phyloP scores from a whole-genome alignment of 2,113 vertebrate genomes.

The Sorex araneus region DNA sequence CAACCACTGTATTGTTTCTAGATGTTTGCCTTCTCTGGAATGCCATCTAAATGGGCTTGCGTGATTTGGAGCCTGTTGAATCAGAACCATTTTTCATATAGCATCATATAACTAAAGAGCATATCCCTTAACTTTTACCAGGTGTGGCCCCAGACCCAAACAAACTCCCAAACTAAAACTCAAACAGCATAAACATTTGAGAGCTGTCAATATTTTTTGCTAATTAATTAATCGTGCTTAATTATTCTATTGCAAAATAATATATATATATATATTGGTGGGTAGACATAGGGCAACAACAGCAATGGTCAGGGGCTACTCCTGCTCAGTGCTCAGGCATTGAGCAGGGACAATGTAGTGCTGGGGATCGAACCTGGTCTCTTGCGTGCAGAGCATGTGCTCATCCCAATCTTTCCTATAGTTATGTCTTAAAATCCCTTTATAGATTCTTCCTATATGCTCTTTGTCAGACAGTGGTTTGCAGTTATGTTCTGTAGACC shows the following conservation, averaged over 20 bases:
- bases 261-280: too few species aligned
- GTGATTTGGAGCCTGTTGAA: not conserved
- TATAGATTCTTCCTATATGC: not conserved
- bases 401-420: too few species aligned
- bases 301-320: too few species aligned
- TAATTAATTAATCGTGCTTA: not conserved
- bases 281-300: too few species aligned
- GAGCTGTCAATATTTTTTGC: not conserved
- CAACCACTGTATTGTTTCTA: not conserved
- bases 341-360: too few species aligned
- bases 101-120: not conserved
- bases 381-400: too few species aligned
- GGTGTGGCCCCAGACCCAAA: too few species aligned
- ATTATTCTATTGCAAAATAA: too few species aligned
- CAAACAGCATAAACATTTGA: not conserved
- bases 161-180: too few species aligned
- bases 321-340: too few species aligned
- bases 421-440: not conserved
- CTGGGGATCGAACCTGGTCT: too few species aligned
- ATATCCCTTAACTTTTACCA: too few species aligned
- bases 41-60: not conserved
- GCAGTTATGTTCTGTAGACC: not conserved
- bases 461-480: not conserved
- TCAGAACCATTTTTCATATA: conserved; percentile 6
- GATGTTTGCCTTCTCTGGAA: conserved; percentile 5